These are phyloP conservation scores for Linnaemya tessellans DNA, from an alignment of 2,888 invertebrate genomes.

Conservation along the genomic window DNA sequence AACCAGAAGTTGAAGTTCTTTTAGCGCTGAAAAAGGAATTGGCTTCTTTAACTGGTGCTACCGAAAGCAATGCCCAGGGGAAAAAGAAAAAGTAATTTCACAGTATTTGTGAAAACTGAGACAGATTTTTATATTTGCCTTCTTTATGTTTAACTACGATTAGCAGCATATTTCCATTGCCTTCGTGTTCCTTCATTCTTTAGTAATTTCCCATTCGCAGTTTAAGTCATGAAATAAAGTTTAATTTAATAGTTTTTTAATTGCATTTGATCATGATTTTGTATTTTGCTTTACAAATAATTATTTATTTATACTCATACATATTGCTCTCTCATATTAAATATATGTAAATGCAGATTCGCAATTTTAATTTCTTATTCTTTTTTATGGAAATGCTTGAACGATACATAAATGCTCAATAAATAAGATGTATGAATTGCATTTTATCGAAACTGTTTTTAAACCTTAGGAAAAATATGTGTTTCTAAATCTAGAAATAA, in stretches of 20 bases:
- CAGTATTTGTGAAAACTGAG: background rate
- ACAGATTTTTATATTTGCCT: slow-evolving; percentile 26
- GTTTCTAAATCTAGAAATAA: background rate
- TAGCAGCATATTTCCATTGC: background rate
- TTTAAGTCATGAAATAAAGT: slow-evolving; percentile 10
- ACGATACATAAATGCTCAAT: slow-evolving; percentile 11
- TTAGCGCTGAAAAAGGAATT: slow-evolving; percentile 90
- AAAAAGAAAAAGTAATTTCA: slow-evolving; percentile 81
- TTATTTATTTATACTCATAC: slow-evolving; percentile 8
- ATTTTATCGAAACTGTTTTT: background rate
- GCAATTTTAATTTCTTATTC: background rate
- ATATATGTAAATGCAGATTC: background rate
- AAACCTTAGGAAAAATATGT: background rate
- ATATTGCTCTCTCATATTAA: background rate
- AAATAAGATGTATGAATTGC: background rate
- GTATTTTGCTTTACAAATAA: slow-evolving; percentile 30
- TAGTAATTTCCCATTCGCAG: slow-evolving; percentile 15
- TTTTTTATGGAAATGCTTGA: background rate
- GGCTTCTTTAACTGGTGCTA: slow-evolving; percentile 77
- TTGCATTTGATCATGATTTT: slow-evolving; percentile 40
- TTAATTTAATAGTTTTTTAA: slow-evolving; percentile 10
- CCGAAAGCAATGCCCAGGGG: slow-evolving; percentile 75
- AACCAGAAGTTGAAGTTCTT: slow-evolving; percentile 90
- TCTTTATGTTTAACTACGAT: slow-evolving; percentile 9
- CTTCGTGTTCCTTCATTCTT: background rate